Conservation (phyloP, 2,797 vertebrate genomes). For the Oreortyx pictus region DNA sequence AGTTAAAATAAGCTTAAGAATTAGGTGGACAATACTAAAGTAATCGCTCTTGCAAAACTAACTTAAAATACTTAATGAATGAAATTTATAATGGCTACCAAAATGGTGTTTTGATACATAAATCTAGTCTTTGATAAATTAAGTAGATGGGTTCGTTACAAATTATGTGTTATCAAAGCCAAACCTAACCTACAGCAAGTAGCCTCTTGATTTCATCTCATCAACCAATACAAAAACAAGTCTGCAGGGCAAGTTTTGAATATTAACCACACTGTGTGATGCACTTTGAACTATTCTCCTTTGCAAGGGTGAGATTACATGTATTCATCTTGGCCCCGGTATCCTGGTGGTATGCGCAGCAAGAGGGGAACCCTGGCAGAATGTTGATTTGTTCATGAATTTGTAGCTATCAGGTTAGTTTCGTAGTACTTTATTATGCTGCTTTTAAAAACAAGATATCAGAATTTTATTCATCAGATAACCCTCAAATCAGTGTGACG, state of each 20-base stretch:
- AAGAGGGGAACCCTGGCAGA: background rate
- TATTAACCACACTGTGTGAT: background rate
- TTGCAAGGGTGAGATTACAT: background rate
- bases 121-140: background rate
- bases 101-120: background rate
- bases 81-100: background rate
- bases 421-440: background rate
- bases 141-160: background rate
- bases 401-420: background rate
- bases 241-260: background rate
- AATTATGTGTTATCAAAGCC: background rate
- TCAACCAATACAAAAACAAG: background rate
- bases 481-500: background rate
- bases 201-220: background rate
- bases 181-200: background rate
- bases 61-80: background rate
- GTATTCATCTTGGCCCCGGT: background rate
- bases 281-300: background rate
- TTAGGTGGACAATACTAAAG: background rate
- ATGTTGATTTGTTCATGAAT: background rate
- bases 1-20: constrained; percentile 2
- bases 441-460: background rate
- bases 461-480: background rate
- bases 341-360: background rate
- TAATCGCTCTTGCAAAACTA: constrained; percentile 6